Evolutionary conservation across 1,140 invertebrate species (phyloP), one percentile per base, ranked within the genome.

Genomic region (Apocrypta bakeri): DNA sequence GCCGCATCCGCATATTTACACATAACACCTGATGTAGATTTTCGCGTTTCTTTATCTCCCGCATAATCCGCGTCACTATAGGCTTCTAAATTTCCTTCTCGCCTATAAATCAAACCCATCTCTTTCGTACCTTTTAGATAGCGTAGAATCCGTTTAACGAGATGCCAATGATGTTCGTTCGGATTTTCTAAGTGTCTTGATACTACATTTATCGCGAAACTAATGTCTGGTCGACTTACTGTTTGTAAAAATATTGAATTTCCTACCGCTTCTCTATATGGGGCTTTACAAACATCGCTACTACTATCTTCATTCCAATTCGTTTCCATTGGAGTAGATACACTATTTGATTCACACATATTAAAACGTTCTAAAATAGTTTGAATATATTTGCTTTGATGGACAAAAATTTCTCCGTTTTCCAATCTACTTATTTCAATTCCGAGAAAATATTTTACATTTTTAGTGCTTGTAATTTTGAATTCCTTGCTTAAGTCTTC

Each of bases 171-270:
- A 21, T 24, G 27, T 56, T 84, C 14, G 7, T 29, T 77, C 14
- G 74, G 68, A 14, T 25, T 33, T 42, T 81, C 79, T 29, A 80
- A 69, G 29, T 17, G 12, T 64, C 79, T 71, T 3, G 72, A 71
- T 48, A 61, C 79, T 24, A 84, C 17, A 66, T 75, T 84, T n/a
- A 81, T 61, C 4, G 79, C 74, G 37, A 64, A 84, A 21, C 42
- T 6, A 17, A 91, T 85, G 85, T 92, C 90, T 25, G 89, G 90
- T 71, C 90, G 42, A 11, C 87, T 88, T 7, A 82, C 79, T 6
- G 83, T 61, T n/a, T 85, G 63, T 11, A 90, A 73, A 85, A 89
- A 91, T 42, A 91, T 79, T 11, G 91, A 79, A 74, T 66, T 81
- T 29, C 88, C 88, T 29, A 90, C 81, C 4, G 85, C 68, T 73